phyloP scores from a whole-genome alignment of 1,140 invertebrate species.

The Bombus waltoni region DNA sequence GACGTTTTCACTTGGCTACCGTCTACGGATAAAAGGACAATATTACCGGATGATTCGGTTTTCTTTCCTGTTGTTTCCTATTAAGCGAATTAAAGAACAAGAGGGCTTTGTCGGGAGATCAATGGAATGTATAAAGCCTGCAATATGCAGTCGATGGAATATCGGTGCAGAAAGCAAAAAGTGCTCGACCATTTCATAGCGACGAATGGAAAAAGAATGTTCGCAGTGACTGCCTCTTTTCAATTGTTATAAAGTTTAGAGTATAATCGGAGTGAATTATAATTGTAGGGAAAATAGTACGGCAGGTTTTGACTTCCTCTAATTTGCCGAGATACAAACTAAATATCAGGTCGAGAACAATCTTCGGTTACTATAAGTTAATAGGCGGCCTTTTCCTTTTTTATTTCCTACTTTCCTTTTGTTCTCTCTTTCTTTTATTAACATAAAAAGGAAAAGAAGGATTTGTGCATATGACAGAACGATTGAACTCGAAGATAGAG shows the following conservation, averaged over 20 bases:
- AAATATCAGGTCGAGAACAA: too few species aligned
- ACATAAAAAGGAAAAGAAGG: neutral
- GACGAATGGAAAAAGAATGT: slow-evolving; percentile 58
- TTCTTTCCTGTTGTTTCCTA: slow-evolving; percentile 67
- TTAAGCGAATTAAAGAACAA: slow-evolving; percentile 70
- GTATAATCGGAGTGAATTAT: slow-evolving; percentile 39
- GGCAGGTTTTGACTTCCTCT: neutral
- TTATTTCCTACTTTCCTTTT: neutral
- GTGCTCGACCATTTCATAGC: slow-evolving; percentile 56
- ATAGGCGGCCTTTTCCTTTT: neutral
- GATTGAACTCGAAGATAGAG: neutral
- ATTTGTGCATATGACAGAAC: neutral
- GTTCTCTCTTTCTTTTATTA: too few species aligned
- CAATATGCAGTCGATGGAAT: slow-evolving; percentile 65
- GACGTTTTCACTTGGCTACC: slow-evolving; percentile 46
- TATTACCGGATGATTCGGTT: slow-evolving; percentile 67
- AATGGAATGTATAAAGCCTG: slow-evolving; percentile 67
- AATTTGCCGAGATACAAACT: neutral
- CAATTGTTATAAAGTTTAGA: slow-evolving; percentile 41
- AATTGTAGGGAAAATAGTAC: neutral
- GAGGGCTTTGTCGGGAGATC: slow-evolving; percentile 66
- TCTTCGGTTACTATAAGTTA: neutral
- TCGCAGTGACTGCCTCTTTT: slow-evolving; percentile 50
- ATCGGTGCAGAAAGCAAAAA: slow-evolving; percentile 63
- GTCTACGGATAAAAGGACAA: slow-evolving; percentile 60